Evolutionary conservation across 2,113 vertebrate species (phyloP).

Genomic region (Cottus gobio): DNA sequence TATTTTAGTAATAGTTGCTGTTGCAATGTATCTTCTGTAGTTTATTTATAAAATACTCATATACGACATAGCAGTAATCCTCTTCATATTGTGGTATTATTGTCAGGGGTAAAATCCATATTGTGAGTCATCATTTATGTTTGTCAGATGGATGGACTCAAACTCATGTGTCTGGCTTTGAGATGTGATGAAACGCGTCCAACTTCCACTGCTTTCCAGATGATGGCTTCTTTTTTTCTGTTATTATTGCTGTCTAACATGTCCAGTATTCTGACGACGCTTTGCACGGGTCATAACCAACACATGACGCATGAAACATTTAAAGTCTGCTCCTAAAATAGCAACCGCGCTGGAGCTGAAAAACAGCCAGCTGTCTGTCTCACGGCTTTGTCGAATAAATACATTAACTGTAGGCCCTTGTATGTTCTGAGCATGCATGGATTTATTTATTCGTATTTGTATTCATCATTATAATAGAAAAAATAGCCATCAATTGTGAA

Average conservation of each 20-base stretch:
- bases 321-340: conserved; percentile 56
- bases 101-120: conserved; percentile 25
- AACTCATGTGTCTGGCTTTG: conserved; percentile 47
- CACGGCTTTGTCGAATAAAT: neutral
- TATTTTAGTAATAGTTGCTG: neutral
- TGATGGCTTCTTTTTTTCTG: conserved; percentile 54
- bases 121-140: conserved; percentile 23
- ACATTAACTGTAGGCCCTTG: neutral
- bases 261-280: conserved; percentile 36
- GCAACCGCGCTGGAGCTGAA: conserved; percentile 28
- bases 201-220: conserved; percentile 73
- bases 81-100: neutral
- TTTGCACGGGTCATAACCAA: conserved; percentile 55
- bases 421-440: neutral
- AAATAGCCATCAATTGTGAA: neutral
- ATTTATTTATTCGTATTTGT: neutral
- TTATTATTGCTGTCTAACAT: conserved; percentile 65
- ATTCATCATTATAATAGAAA: neutral
- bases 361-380: neutral
- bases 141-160: conserved; percentile 23
- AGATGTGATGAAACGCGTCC: conserved; percentile 58
- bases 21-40: neutral
- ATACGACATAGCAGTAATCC: neutral
- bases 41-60: neutral
- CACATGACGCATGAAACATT: conserved; percentile 63